These are phyloP conservation scores for Drosophila ustulata DNA, from an alignment of 2,888 invertebrate genomes.

Conservation along the genomic window DNA sequence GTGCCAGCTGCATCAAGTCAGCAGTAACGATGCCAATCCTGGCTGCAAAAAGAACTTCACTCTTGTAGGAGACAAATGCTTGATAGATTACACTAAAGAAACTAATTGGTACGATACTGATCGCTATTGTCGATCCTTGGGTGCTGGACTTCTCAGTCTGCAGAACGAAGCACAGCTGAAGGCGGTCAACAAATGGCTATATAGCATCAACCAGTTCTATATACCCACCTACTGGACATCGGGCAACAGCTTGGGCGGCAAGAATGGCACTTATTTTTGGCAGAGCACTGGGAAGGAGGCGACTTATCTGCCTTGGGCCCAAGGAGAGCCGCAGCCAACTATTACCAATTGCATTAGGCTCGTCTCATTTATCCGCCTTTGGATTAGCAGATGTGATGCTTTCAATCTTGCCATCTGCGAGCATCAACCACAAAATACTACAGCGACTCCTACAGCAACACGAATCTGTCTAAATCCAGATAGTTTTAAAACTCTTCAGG, in stretches of 20 bases:
- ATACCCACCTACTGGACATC: slow-evolving; percentile 54
- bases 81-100: not conserved
- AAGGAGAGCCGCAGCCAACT: slow-evolving; percentile 31
- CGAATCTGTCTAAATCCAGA: not conserved
- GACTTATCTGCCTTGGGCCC: slow-evolving; percentile 45
- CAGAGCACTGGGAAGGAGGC: slow-evolving; percentile 51
- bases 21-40: not conserved
- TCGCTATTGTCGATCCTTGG: slow-evolving; percentile 48
- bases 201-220: not conserved
- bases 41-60: slow-evolving; percentile 40
- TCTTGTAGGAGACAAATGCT: slow-evolving; percentile 51
- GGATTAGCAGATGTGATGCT: not conserved
- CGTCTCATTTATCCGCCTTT: not conserved
- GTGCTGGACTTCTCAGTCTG: slow-evolving; percentile 54
- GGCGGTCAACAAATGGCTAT: slow-evolving; percentile 37
- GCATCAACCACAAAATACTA: not conserved
- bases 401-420: not conserved
- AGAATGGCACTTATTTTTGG: slow-evolving; percentile 49
- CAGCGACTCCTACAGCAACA: not conserved
- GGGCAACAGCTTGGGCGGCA: slow-evolving; percentile 55
- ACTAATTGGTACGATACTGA: slow-evolving; percentile 52
- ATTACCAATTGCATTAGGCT: slow-evolving; percentile 18
- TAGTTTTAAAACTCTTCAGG: not conserved
- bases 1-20: not conserved
- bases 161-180: slow-evolving; percentile 34